Evolutionary conservation across 2,113 vertebrate genomes (phyloP).

Genomic region (Vidua macroura): DNA sequence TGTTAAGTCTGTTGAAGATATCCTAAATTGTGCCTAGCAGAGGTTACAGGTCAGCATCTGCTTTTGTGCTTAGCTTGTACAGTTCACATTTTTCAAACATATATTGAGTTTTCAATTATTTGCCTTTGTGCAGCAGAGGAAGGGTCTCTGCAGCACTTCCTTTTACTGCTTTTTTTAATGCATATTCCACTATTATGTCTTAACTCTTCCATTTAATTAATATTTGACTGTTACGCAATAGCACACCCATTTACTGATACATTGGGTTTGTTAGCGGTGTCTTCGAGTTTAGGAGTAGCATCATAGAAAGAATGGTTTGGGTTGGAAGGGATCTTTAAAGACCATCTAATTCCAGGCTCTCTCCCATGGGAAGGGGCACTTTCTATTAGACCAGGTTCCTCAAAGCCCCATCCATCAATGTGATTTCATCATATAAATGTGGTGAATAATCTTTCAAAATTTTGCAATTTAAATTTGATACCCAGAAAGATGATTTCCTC

Average conservation of each 20-base stretch:
- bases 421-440: not conserved
- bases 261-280: not conserved
- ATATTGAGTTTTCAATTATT: not conserved
- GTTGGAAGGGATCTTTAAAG: not conserved
- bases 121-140: not conserved
- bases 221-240: not conserved
- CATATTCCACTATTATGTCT: not conserved
- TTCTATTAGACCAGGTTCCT: not conserved
- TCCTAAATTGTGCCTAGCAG: not conserved
- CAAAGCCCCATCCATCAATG: not conserved
- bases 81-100: not conserved
- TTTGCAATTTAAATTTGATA: not conserved
- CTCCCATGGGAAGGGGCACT: not conserved
- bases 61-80: not conserved
- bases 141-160: not conserved
- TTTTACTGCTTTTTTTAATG: not conserved
- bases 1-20: not conserved
- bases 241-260: not conserved
- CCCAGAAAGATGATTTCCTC: not conserved
- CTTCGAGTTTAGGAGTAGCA: not conserved
- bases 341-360: not conserved
- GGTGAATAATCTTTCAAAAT: not conserved
- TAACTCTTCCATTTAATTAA: not conserved
- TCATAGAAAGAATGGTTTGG: not conserved
- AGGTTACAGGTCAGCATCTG: not conserved